Percentiles rank a stretch among this genome's conserved stretches.
Conservation (phyloP, 35 echinoderm and acorn worm species). For the Ophiothrix spiculata region DNA sequence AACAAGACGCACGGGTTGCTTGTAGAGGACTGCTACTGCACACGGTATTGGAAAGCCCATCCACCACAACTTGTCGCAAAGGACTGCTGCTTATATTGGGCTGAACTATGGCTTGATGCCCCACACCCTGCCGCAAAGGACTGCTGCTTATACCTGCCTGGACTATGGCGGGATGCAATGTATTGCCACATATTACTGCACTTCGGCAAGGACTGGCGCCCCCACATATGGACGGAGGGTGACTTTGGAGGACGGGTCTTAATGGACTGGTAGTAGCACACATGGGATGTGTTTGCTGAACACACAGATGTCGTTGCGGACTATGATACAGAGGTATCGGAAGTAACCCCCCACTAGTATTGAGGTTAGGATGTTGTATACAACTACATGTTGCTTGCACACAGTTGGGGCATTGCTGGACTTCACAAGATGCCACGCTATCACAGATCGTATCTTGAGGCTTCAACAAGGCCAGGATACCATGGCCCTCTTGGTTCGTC, state of each 20-base stretch:
- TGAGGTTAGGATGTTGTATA: background rate
- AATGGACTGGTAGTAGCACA: background rate
- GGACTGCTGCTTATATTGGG: too few species aligned
- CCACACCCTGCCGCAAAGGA: background rate
- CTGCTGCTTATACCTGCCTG: background rate
- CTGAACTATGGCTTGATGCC: too few species aligned
- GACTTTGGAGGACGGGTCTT: background rate
- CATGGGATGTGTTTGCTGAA: background rate
- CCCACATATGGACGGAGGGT: background rate
- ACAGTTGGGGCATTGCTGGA: background rate
- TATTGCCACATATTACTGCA: background rate
- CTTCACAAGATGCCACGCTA: background rate
- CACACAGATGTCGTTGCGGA: background rate
- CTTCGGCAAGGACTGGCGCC: background rate
- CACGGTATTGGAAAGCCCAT: too few species aligned
- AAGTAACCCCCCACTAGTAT: background rate
- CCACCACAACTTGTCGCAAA: too few species aligned
- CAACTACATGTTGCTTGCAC: background rate
- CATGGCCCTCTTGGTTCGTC: background rate
- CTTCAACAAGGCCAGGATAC: background rate
- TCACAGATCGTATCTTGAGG: background rate
- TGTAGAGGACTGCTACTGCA: background rate
- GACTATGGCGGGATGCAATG: background rate
- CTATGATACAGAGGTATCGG: background rate
- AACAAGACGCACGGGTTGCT: conserved; percentile 16